phyloP scores from a whole-genome alignment of 2,113 vertebrate genomes.

The Canis aureus region DNA sequence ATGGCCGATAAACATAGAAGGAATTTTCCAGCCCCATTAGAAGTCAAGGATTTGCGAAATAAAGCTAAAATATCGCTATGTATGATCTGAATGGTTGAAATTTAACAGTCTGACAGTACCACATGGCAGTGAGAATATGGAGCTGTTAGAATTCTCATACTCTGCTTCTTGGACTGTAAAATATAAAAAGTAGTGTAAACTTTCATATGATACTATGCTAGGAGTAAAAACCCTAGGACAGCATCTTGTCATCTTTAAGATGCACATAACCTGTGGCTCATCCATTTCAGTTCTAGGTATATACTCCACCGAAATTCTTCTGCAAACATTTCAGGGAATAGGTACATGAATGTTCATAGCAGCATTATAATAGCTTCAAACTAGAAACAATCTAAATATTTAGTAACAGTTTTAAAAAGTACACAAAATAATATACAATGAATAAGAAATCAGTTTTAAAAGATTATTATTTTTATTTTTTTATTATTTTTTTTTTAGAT shows the following conservation, averaged over 20 bases:
- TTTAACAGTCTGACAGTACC: not conserved
- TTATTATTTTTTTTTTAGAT: too few relatives aligned
- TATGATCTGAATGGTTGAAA: not conserved
- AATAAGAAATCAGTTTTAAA: not conserved
- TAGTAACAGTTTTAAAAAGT: not conserved
- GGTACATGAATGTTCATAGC: not conserved
- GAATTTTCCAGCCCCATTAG: not conserved
- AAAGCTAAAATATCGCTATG: not conserved
- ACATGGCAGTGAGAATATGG: not conserved
- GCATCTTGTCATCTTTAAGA: not conserved
- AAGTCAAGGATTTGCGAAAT: not conserved
- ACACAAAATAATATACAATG: not conserved
- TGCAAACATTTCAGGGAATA: not conserved
- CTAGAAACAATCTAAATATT: not conserved
- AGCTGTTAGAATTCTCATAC: not conserved
- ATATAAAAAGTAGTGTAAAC: not conserved
- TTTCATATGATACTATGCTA: not conserved
- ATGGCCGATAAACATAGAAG: not conserved
- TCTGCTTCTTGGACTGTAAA: not conserved
- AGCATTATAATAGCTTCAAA: not conserved
- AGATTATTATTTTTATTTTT: not conserved
- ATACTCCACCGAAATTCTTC: not conserved
- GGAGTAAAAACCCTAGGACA: not conserved
- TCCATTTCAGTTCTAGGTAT: slow-evolving; percentile 5
- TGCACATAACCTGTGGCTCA: not conserved